Evolutionary conservation across 2,888 invertebrate species (phyloP).

Genomic region (Thereva unica): DNA sequence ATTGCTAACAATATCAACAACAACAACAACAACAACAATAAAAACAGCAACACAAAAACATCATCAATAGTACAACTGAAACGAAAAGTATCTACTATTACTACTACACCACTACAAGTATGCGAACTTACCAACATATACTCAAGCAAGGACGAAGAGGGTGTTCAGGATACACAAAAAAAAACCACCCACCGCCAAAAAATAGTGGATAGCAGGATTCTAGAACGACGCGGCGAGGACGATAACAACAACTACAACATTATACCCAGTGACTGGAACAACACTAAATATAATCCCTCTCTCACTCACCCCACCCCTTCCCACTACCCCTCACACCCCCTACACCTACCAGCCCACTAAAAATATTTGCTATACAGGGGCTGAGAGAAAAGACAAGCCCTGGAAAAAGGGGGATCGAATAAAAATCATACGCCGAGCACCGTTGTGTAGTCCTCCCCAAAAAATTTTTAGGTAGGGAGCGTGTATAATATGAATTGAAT

Average conservation of each 20-base stretch:
- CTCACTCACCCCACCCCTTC: too few species aligned
- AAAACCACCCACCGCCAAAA: conserved; percentile 13
- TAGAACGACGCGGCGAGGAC: conserved; percentile 6
- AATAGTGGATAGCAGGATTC: conserved; percentile 27
- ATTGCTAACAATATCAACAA: conserved; percentile 29
- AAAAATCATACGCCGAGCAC: conserved; percentile 20
- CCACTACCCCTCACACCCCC: neutral
- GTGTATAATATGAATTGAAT: conserved; percentile 29
- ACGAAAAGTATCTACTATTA: conserved; percentile 35
- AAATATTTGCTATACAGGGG: neutral
- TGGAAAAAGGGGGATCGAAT: conserved; percentile 11
- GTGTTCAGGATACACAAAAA: neutral
- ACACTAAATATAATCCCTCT: too few species aligned
- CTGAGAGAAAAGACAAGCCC: conserved; percentile 22
- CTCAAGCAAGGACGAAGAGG: neutral
- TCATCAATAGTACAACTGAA: conserved; percentile 35
- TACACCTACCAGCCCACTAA: conserved; percentile 21
- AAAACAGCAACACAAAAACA: conserved; percentile 32
- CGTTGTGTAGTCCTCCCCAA: conserved; percentile 8
- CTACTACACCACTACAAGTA: conserved; percentile 7
- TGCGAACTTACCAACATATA: too few species aligned
- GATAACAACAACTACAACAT: conserved; percentile 24
- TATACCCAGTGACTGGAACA: neutral
- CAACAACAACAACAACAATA: conserved; percentile 16
- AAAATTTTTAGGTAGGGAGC: conserved; percentile 32